Conservation (phyloP, 2,797 vertebrate genomes). For the Hemitrygon akajei region DNA sequence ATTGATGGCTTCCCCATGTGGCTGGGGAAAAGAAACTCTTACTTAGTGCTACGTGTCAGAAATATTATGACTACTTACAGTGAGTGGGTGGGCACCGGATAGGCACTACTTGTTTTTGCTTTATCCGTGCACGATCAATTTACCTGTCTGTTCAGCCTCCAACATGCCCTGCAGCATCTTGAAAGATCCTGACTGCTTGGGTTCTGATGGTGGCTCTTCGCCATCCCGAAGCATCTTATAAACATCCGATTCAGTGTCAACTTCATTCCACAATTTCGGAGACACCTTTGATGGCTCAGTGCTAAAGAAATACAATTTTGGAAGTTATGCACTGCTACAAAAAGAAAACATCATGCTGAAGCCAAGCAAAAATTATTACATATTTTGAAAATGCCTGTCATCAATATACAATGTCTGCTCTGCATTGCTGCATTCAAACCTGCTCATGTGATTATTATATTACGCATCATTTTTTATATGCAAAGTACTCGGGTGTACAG, state of each 20-base stretch:
- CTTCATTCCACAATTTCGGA: slow-evolving; percentile 61
- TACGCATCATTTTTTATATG: neutral
- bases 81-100: neutral
- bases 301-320: slow-evolving; percentile 53
- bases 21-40: no score
- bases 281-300: slow-evolving; percentile 63
- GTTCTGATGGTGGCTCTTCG: slow-evolving; percentile 66
- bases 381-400: neutral
- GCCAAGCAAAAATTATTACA: neutral
- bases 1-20: no score
- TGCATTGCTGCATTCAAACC: neutral
- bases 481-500: neutral
- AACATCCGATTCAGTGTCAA: slow-evolving; percentile 80
- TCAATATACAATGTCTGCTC: neutral
- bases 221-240: slow-evolving; percentile 93
- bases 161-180: slow-evolving; percentile 91
- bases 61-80: no score
- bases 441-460: neutral
- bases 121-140: slow-evolving; percentile 32
- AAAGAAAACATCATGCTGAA: neutral
- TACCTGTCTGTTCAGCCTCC: slow-evolving; percentile 86
- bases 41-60: no score
- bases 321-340: neutral
- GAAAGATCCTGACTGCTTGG: slow-evolving; percentile 95
- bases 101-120: neutral